Conservation (phyloP, 1,140 invertebrate genomes). For the Musca domestica region DNA sequence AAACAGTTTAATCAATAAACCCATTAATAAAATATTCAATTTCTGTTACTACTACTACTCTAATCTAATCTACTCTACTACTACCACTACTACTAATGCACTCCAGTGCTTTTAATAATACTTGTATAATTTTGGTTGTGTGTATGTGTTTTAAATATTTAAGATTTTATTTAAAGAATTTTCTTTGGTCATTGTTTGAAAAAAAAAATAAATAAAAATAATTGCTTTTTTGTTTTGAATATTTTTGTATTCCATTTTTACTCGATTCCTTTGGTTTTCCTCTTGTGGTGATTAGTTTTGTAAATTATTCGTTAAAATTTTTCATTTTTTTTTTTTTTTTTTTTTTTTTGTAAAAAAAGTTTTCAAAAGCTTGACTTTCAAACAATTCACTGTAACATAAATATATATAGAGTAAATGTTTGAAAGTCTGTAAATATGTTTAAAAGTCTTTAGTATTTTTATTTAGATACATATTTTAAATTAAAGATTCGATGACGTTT, state of each 20-base stretch:
- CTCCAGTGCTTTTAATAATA: constrained; percentile 10
- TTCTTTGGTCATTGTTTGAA: background rate
- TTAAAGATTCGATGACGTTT: too few species aligned
- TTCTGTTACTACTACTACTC: background rate
- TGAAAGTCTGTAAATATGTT: too few species aligned
- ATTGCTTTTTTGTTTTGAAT: background rate
- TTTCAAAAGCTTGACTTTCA: too few species aligned
- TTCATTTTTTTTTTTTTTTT: background rate
- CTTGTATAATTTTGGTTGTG: constrained; percentile 8
- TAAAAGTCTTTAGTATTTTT: too few species aligned
- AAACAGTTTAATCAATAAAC: too few species aligned
- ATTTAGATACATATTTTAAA: too few species aligned
- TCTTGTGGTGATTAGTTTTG: background rate
- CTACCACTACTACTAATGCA: background rate
- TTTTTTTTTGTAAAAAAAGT: background rate
- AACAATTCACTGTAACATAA: too few species aligned
- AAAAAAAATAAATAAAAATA: too few species aligned
- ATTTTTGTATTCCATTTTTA: background rate
- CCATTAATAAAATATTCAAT: background rate
- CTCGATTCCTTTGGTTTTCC: background rate
- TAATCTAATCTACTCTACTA: too few species aligned
- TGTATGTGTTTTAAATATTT: background rate
- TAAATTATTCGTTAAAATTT: too few species aligned
- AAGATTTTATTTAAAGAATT: background rate
- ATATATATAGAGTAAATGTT: too few species aligned